Evolutionary conservation across 2,797 vertebrate species (phyloP), one percentile per base, ranked within the genome.

Genomic region (Adrianichthys oophorus): DNA sequence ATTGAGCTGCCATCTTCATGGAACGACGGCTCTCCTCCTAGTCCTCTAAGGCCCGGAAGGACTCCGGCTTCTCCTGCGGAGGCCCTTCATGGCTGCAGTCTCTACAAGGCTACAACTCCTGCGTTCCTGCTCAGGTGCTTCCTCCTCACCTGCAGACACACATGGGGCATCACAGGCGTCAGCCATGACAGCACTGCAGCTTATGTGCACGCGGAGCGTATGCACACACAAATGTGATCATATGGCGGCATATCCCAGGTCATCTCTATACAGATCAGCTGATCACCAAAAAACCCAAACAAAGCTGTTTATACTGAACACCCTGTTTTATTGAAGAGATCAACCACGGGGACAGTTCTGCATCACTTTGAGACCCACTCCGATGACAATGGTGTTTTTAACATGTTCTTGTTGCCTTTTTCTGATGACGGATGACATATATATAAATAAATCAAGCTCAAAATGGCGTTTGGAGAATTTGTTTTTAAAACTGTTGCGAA

Each of bases 51-150:
- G 87, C 82, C 72, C 67, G 83, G 21, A 47, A 5, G 79, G 56
- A 72, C 15, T 70, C 68, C 85, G 65, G 85, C 59, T 49, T 81
- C 46, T 84, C 87, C 41, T 52, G 67, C 69, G 43, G 68, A 56
- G 53, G 88, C 48, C 87, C 82, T 15, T 88, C 91, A 66, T 95
- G 88, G 84, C 90, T 91, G 80, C 90, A 86, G 91, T 92, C 89
- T 92, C 92, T n/a, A 88, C 89, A 42, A 95, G 88, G 86, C 90
- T 91, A 78, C 89, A 76, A 87, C 83, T 87, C 82, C 89, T 83
- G 49, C 88, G 77, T 59, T 90, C 83, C 73, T 89, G 91, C 50
- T 83, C 87, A 82, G 91, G 91, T 86, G 90, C 90, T 89, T 94
- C 89, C 82, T 87, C 89, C 83, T 89, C 89, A 80, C 90, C 95